Evolutionary conservation across 2,888 invertebrate species (phyloP).

Genomic region (Laspeyria flexula): DNA sequence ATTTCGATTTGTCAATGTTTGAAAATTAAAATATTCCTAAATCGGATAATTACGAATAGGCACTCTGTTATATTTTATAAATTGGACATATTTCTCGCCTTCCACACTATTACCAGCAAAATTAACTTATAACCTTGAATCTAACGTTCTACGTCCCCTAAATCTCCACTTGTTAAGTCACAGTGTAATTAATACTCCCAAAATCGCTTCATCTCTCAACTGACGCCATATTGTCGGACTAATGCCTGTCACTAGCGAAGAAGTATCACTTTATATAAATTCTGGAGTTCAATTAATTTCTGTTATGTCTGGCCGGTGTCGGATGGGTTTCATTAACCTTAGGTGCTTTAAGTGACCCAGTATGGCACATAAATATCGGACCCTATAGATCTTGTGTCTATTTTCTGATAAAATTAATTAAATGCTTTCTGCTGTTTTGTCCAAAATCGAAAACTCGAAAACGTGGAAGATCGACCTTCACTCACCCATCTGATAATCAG

Average conservation of each 20-base stretch:
- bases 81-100: too few species aligned
- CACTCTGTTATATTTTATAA: too few species aligned
- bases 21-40: too few species aligned
- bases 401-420: not conserved
- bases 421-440: too few species aligned
- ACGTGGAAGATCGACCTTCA: too few species aligned
- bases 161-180: too few species aligned
- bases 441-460: too few species aligned
- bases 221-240: slow-evolving; percentile 43
- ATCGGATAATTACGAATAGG: too few species aligned
- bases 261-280: slow-evolving; percentile 80
- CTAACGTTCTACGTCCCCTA: not conserved
- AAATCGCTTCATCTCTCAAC: slow-evolving; percentile 37
- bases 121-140: too few species aligned
- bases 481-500: too few species aligned
- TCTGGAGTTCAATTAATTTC: slow-evolving; percentile 76
- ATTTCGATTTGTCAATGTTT: too few species aligned
- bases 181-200: not conserved
- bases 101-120: too few species aligned
- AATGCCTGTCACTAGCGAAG: slow-evolving; percentile 72
- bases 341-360: slow-evolving; percentile 27
- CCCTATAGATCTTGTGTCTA: not conserved
- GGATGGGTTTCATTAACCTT: slow-evolving; percentile 72
- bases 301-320: slow-evolving; percentile 71
- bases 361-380: slow-evolving; percentile 16